Evolutionary conservation across 2,797 vertebrate genomes (phyloP), one percentile per base, ranked within the genome.

Genomic region (Lophotriccus pileatus): DNA sequence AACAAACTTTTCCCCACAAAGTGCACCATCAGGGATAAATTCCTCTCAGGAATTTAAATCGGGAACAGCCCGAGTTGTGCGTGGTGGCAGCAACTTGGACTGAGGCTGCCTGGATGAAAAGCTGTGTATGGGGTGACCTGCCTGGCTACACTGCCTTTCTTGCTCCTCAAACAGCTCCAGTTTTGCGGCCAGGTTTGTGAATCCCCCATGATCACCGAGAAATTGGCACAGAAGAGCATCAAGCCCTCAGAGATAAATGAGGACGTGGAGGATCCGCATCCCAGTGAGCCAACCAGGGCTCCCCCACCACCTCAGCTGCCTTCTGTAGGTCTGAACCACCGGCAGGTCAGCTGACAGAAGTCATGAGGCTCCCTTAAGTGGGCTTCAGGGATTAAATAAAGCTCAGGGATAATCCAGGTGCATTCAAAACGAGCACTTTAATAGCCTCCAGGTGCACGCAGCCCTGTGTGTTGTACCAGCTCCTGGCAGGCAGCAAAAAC

Each of bases 401-500:
- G 91, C 84, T 89, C 89, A 52, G 60, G 66, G 69, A 82, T 78
- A 87, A 91, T 37, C 53, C 83, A 82, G 64, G 72, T 84, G 44
- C 63, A 43, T 86, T 92, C 78, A 64, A 28, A 96, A 18, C 5
- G 49, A 82, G 41, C 84, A 75, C 46, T 93, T 95, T 75, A 96
- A 96, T 89, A 53, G 56, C 62, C 53, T 75, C 23, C 55, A 55
- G 56, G 62, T 11, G 28, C n/a, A 72, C 6, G 14, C n/a, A 55
- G 89, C 2, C 5, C 14, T 27, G 77, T 68, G 37, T 87, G 34
- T 50, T 50, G 50, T 62, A 81, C 32, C 69, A n/a, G 49, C 82
- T 89, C 59, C 60, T 58, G 81, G 58, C 43, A 59, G 34, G 59
- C 52, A 50, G 43, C n/a, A 82, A 63, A 47, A 74, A 77, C 20